Conservation (phyloP, 2,113 vertebrate species). For the Clarias magur region DNA sequence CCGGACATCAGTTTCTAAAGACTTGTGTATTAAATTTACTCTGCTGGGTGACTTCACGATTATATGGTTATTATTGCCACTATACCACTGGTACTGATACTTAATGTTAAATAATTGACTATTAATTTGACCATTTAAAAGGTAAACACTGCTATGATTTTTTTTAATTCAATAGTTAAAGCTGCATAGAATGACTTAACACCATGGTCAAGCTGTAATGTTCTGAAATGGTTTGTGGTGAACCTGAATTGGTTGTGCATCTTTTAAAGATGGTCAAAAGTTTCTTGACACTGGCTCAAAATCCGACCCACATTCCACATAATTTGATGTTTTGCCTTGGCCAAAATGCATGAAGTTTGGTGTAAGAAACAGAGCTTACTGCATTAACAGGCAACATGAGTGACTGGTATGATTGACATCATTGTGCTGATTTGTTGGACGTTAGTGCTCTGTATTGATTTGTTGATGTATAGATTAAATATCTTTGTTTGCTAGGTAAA, state of each 20-base stretch:
- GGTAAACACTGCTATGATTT: background rate
- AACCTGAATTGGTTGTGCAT: background rate
- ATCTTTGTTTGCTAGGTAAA: too few species aligned
- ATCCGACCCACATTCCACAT: background rate
- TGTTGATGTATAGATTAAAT: background rate
- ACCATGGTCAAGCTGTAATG: background rate
- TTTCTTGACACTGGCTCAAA: background rate
- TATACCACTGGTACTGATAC: background rate
- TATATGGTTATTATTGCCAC: background rate
- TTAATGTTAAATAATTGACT: background rate
- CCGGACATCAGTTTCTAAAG: background rate
- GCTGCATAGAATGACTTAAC: too few species aligned
- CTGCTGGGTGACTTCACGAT: background rate
- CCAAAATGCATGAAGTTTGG: background rate
- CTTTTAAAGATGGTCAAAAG: background rate
- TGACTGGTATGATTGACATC: background rate
- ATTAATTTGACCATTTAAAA: background rate
- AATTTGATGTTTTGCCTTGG: background rate
- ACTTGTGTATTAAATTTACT: background rate
- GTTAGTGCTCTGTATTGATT: background rate
- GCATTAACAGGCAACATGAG: background rate
- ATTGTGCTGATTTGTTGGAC: background rate
- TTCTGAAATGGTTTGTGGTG: background rate
- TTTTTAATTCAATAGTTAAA: background rate
- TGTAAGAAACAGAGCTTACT: background rate